These are phyloP conservation scores for Drosophila mojavensis DNA, from an alignment of 1,140 invertebrate species.

Conservation along the genomic window DNA sequence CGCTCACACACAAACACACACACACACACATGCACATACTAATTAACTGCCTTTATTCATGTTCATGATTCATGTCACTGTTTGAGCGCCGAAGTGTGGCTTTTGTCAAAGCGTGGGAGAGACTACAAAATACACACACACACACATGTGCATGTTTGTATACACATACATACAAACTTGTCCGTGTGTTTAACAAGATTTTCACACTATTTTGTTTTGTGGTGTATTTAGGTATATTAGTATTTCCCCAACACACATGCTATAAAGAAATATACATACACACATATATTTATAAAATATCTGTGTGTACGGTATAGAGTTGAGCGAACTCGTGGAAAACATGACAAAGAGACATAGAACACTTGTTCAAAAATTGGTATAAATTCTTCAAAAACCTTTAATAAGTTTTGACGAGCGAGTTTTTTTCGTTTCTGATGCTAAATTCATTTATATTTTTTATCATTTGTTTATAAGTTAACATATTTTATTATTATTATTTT, in stretches of 20 bases:
- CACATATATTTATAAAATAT: not conserved
- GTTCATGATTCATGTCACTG: slow-evolving; percentile 64
- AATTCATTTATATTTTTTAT: too few species aligned
- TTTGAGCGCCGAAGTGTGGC: slow-evolving; percentile 10
- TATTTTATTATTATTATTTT: too few species aligned
- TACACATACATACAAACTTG: not conserved
- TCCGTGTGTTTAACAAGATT: not conserved
- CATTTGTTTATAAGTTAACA: too few species aligned
- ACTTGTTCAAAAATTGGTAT: too few species aligned
- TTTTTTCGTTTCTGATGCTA: too few species aligned
- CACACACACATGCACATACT: slow-evolving; percentile 34
- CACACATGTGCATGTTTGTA: not conserved
- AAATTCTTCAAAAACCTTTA: too few species aligned
- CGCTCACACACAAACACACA: slow-evolving; percentile 21
- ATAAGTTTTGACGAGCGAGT: too few species aligned
- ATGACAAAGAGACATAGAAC: too few species aligned
- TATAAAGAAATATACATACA: too few species aligned
- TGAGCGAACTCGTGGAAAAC: too few species aligned
- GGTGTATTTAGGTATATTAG: not conserved
- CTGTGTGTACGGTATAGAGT: too few species aligned
- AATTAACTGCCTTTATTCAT: slow-evolving; percentile 78
- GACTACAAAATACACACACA: slow-evolving; percentile 5
- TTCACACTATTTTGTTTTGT: slow-evolving; percentile 7
- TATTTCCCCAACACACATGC: not conserved
- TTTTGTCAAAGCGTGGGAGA: slow-evolving; percentile 48